These are phyloP conservation scores for Lapara coniferarum DNA, from an alignment of 2,888 invertebrate species.

Conservation along the genomic window DNA sequence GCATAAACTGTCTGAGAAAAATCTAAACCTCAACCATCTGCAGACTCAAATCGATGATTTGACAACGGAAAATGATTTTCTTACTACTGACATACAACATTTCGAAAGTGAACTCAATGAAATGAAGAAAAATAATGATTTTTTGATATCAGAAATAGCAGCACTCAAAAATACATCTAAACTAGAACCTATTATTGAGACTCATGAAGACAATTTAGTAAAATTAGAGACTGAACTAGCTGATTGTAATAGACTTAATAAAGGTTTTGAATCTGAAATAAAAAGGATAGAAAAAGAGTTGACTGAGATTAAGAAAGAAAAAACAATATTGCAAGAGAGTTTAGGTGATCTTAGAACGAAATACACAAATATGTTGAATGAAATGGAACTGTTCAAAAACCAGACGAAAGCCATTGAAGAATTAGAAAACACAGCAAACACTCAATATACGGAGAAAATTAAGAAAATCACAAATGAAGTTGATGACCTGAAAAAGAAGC, in stretches of 20 bases:
- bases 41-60: slow-evolving; percentile 83
- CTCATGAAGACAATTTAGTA: slow-evolving; percentile 87
- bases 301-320: slow-evolving; percentile 67
- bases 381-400: slow-evolving; percentile 70
- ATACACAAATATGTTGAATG: slow-evolving; percentile 77
- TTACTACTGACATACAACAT: slow-evolving; percentile 75
- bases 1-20: slow-evolving; percentile 82
- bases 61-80: slow-evolving; percentile 76
- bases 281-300: slow-evolving; percentile 82
- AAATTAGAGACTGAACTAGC: slow-evolving; percentile 87
- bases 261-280: slow-evolving; percentile 84
- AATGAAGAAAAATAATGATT: slow-evolving; percentile 88
- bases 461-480: slow-evolving; percentile 67
- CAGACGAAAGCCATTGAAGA: slow-evolving; percentile 77
- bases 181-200: slow-evolving; percentile 88
- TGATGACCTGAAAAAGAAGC: slow-evolving; percentile 68
- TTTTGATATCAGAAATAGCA: slow-evolving; percentile 86
- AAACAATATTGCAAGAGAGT: slow-evolving; percentile 76
- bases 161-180: slow-evolving; percentile 86
- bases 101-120: slow-evolving; percentile 86
- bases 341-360: slow-evolving; percentile 80
- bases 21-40: slow-evolving; percentile 78
- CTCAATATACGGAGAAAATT: slow-evolving; percentile 53
- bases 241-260: slow-evolving; percentile 82
- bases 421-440: slow-evolving; percentile 68